Evolutionary conservation across 2,113 vertebrate species (phyloP).

Genomic region (Hyla sarda): DNA sequence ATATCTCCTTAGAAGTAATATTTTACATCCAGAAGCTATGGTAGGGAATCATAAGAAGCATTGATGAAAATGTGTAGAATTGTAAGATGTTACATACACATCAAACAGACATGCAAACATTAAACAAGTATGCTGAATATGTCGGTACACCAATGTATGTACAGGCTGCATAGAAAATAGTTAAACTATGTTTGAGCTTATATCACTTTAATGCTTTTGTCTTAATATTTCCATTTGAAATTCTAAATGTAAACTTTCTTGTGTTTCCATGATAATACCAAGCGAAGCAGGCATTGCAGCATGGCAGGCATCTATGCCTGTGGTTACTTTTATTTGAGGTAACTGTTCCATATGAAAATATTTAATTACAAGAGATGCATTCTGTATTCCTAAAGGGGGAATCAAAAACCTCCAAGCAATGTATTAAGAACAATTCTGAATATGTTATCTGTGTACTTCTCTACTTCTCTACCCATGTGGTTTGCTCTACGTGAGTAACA

Average conservation of each 20-base stretch:
- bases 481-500: conserved; percentile 36
- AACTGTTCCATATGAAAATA: conserved; percentile 56
- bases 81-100: not conserved
- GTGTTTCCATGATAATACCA: conserved; percentile 32
- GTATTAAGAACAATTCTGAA: conserved; percentile 53
- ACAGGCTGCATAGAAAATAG: not conserved
- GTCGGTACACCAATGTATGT: not conserved
- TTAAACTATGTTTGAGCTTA: not conserved
- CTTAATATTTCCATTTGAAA: conserved; percentile 2
- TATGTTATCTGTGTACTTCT: conserved; percentile 43
- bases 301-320: conserved; percentile 38
- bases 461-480: conserved; percentile 45
- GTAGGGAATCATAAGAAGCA: not conserved
- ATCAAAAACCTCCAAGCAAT: conserved; percentile 52
- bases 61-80: not conserved
- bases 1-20: not conserved
- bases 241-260: conserved; percentile 7
- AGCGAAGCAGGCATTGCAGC: conserved; percentile 3
- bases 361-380: conserved; percentile 55
- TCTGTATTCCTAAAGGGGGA: conserved; percentile 42
- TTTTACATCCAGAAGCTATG: not conserved
- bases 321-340: conserved; percentile 54
- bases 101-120: not conserved
- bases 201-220: not conserved
- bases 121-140: not conserved